These are phyloP conservation scores for Parnassius orleans DNA, from an alignment of 2,888 invertebrate species.

Conservation along the genomic window DNA sequence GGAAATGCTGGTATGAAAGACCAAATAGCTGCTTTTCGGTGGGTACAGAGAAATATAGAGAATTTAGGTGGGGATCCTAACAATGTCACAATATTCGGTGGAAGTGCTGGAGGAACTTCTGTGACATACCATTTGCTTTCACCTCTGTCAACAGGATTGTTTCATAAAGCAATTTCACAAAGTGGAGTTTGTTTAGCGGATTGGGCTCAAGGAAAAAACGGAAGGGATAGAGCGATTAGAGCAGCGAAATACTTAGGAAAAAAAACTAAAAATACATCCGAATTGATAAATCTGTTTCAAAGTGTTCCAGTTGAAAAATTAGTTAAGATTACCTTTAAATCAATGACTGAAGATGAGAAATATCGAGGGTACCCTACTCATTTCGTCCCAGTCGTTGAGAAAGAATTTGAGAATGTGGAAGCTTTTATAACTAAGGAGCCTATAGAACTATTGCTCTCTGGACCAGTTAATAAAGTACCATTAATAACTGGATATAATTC, in stretches of 20 bases:
- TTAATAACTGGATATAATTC: conserved; percentile 56
- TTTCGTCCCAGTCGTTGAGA: conserved; percentile 57
- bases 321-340: conserved; percentile 40
- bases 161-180: conserved; percentile 63
- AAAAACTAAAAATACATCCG: conserved; percentile 31
- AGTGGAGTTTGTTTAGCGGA: conserved; percentile 52
- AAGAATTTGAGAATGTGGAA: conserved; percentile 44
- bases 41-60: conserved; percentile 56
- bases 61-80: conserved; percentile 59
- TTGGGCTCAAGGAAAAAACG: conserved; percentile 33
- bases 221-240: conserved; percentile 46
- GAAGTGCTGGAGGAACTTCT: conserved; percentile 62
- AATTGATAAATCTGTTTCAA: conserved; percentile 38
- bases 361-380: conserved; percentile 48
- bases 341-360: conserved; percentile 49
- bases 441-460: conserved; percentile 39
- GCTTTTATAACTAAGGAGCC: conserved; percentile 51
- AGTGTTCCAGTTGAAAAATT: conserved; percentile 45
- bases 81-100: conserved; percentile 64
- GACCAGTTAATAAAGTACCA: conserved; percentile 48
- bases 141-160: conserved; percentile 64
- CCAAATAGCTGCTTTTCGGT: conserved; percentile 56
- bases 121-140: conserved; percentile 65
- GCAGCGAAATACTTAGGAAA: conserved; percentile 36
- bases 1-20: conserved; percentile 69